These are phyloP conservation scores for Theonella swinhoei DNA, from an alignment of 37 sponge, comb jelly and placozoan genomes.

Conservation along the genomic window DNA sequence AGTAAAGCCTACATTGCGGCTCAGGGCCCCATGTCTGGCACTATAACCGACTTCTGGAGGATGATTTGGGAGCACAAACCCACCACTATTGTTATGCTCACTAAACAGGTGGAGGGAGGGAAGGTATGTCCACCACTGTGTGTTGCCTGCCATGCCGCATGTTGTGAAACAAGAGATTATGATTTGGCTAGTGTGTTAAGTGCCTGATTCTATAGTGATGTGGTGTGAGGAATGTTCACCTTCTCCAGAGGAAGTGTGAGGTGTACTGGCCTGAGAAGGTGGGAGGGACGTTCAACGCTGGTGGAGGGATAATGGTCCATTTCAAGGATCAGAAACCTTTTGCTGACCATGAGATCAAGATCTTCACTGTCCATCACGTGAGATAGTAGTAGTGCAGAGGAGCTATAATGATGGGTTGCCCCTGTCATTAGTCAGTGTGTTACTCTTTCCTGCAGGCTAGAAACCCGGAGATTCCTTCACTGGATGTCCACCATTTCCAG, in stretches of 20 bases:
- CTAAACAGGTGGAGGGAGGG: slow-evolving; percentile 61
- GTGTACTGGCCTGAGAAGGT: slow-evolving; percentile 90
- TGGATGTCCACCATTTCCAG: slow-evolving; percentile 73
- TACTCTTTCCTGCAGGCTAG: background rate
- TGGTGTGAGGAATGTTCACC: no score
- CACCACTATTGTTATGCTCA: slow-evolving; percentile 70
- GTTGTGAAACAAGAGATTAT: no score
- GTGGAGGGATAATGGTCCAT: slow-evolving; percentile 26
- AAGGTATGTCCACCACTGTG: slow-evolving; percentile 42
- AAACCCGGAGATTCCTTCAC: slow-evolving; percentile 2
- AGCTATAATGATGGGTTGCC: no score
- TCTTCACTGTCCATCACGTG: slow-evolving; percentile 48
- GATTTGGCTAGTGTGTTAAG: no score
- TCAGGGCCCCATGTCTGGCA: slow-evolving; percentile 7
- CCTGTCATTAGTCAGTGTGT: no score
- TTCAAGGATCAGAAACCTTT: slow-evolving; percentile 32
- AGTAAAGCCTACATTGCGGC: slow-evolving; percentile 62
- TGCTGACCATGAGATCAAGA: slow-evolving; percentile 82
- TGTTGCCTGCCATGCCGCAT: background rate
- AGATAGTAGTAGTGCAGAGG: no score
- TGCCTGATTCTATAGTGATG: no score
- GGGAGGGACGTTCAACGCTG: slow-evolving; percentile 16
- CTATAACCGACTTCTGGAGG: slow-evolving; percentile 68
- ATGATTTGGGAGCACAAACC: slow-evolving; percentile 74
- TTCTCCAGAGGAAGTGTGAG: slow-evolving; percentile 80